Evolutionary conservation across 23 tunicate genomes (phyloP), one percentile per base, ranked within the genome.

Genomic region (Aplidium turbinatum): DNA sequence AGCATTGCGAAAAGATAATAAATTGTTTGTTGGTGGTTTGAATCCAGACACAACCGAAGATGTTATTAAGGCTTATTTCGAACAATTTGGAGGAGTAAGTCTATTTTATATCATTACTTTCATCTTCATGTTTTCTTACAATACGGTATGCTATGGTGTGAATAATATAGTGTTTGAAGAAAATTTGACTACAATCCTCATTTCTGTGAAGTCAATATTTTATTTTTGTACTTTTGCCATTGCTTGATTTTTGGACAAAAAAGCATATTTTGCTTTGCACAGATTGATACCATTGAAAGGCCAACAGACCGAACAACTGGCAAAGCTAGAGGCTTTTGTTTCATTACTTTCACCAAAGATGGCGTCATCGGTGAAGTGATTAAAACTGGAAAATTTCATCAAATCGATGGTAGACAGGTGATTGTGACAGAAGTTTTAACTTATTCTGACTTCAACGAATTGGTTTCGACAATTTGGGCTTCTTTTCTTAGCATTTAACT

Each of bases 1-100:
- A 70, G 87, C 96, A 34, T 74, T 81, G 31, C 75, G 62, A 27
- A 88, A 88, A 40, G 96, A 81, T 33, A 33, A 58, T 25, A 88
- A 88, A 56, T 32, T 88, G 28, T 88, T 88, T 70, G 96, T 76
- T 21, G 96, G 96, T 58, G 96, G 96, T 19, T 69, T 88, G 4
- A 78, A 80, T 45, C 96, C 96, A 9, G 87, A 81, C 38, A 88
- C 85, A 4, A 42, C 56, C 20, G 58, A 75, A 46, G 87, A 88
- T 58, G 46, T 52, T 18, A 78, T 88, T 31, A 57, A 57, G 1
- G 78, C 35, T 22, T 68, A 88, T 56, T 88, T 88, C 73, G 54
- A 33, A 33, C 35, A 76, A 36, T 88, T 82, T 69, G 96, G 96
- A 38, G 87, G 81, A 48, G 96, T 88, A 75, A 51, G 85, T 78